Conservation (phyloP, 2,113 vertebrate genomes). For the Odontesthes bonariensis region DNA sequence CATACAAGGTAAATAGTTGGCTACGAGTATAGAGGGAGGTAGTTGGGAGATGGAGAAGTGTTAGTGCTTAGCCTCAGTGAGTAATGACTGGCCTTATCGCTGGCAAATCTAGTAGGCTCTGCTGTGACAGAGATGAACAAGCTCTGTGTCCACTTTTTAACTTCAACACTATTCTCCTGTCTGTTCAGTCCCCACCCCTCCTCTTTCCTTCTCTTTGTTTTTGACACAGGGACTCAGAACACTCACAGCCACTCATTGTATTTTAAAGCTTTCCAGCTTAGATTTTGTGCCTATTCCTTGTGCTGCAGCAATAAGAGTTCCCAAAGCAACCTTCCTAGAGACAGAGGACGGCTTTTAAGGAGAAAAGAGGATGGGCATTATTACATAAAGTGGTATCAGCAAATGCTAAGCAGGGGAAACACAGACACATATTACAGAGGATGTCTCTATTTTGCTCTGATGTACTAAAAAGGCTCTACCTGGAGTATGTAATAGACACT, state of each 20-base stretch:
- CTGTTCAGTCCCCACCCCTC: constrained; percentile 29
- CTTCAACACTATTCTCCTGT: constrained; percentile 43
- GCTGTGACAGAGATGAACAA: constrained; percentile 64
- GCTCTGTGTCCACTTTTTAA: constrained; percentile 51
- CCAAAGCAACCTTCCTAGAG: constrained; percentile 69
- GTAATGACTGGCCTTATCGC: constrained; percentile 65
- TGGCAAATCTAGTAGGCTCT: constrained; percentile 56
- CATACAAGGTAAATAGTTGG: constrained; percentile 32
- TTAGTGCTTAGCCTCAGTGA: constrained; percentile 63
- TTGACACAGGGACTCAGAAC: constrained; percentile 31
- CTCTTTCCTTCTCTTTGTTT: constrained; percentile 34
- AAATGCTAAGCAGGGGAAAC: constrained; percentile 1
- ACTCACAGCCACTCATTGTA: constrained; percentile 20
- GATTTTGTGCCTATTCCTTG: constrained; percentile 63
- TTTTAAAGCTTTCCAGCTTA: constrained; percentile 63
- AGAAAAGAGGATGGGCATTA: constrained; percentile 15
- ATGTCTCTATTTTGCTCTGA: constrained; percentile 19
- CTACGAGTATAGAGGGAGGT: constrained; percentile 10
- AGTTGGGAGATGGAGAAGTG: constrained; percentile 17
- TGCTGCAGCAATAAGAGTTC: constrained; percentile 69
- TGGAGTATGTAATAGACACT: constrained; percentile 51
- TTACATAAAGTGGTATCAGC: constrained; percentile 16
- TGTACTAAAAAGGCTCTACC: constrained; percentile 2
- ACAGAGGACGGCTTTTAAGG: constrained; percentile 30
- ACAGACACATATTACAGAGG: constrained; percentile 5